A percentile compares a stretch with the other conserved stretches of the same genome.
phyloP scores from a whole-genome alignment of 2,113 vertebrate species.

The Onychostoma macrolepis region DNA sequence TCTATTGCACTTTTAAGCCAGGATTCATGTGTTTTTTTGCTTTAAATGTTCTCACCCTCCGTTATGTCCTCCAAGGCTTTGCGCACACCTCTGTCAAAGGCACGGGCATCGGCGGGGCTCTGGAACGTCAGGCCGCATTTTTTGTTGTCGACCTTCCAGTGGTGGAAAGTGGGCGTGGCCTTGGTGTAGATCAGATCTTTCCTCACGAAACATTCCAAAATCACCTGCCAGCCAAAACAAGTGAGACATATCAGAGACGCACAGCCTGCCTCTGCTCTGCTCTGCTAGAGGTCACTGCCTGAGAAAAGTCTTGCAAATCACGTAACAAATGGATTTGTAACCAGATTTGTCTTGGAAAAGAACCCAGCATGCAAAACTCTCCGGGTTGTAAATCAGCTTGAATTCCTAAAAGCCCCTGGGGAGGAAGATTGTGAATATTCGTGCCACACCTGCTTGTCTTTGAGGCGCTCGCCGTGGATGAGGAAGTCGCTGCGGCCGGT shows the following conservation, averaged over 20 bases:
- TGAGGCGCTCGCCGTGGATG: constrained; percentile 95
- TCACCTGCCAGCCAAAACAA: constrained; percentile 80
- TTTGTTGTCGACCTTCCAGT: constrained; percentile 96
- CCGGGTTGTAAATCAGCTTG: constrained; percentile 1
- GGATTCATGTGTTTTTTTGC: neutral
- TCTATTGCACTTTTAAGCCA: neutral
- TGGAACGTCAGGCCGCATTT: constrained; percentile 96
- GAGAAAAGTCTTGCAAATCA: constrained; percentile 9
- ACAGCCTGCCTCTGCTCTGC: neutral
- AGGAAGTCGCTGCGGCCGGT: constrained; percentile 90
- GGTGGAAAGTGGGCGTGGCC: constrained; percentile 99
- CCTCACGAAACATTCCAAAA: constrained; percentile 94
- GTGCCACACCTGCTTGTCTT: constrained; percentile 92
- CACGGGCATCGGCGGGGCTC: constrained; percentile 94
- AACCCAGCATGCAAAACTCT: constrained; percentile 3
- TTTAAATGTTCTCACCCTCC: constrained; percentile 81
- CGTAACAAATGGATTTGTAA: neutral
- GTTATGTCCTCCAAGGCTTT: constrained; percentile 97
- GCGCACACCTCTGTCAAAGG: constrained; percentile 96
- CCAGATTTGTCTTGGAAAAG: constrained; percentile 13
- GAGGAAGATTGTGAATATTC: neutral
- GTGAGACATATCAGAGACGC: constrained; percentile 1
- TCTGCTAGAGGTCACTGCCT: neutral
- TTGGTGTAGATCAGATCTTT: constrained; percentile 97
- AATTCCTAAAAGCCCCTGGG: neutral